phyloP scores from a whole-genome alignment of 2,113 vertebrate species.

The Harpagus bidentatus region DNA sequence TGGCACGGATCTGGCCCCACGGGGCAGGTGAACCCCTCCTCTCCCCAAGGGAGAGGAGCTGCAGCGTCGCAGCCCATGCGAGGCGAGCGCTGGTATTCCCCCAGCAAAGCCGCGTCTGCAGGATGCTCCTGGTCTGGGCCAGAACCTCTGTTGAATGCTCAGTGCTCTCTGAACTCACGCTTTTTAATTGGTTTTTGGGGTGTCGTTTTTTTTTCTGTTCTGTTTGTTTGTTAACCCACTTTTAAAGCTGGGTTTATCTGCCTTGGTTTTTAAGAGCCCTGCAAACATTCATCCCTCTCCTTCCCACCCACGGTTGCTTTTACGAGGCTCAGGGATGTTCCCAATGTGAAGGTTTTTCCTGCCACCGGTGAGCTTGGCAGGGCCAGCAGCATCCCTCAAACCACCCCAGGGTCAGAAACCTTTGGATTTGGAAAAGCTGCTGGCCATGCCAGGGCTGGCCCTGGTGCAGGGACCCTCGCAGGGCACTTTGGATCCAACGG shows the following conservation, averaged over 20 bases:
- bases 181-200: too few relatives aligned
- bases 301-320: fast-evolving
- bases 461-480: neutral
- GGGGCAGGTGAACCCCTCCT: neutral
- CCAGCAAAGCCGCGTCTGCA: neutral
- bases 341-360: neutral
- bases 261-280: neutral
- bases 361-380: neutral
- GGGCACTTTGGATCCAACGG: neutral
- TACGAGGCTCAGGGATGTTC: neutral
- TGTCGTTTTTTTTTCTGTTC: too few relatives aligned
- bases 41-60: neutral
- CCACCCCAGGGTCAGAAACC: too few relatives aligned
- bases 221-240: neutral
- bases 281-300: fast-evolving
- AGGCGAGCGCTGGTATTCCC: fast-evolving
- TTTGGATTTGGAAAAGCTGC: neutral
- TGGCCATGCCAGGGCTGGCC: neutral
- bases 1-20: fast-evolving
- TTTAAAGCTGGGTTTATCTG: neutral
- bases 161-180: fast-evolving
- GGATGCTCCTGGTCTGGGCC: neutral
- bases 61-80: fast-evolving
- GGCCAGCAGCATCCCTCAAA: fast-evolving
- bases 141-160: fast-evolving